phyloP scores from a whole-genome alignment of 2,113 vertebrate genomes.

The Elephantulus edwardii region DNA sequence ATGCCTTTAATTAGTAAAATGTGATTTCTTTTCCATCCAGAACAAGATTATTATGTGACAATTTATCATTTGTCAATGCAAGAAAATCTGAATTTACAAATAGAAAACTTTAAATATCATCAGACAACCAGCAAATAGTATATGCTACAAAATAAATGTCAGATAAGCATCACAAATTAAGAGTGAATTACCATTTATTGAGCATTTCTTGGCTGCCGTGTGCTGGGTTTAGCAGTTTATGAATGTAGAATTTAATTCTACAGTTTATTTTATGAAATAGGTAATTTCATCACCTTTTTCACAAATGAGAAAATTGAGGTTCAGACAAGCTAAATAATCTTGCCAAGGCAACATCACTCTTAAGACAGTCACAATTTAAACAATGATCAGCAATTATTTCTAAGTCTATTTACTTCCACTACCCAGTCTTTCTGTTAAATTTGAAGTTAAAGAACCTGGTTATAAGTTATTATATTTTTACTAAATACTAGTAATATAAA shows the following conservation, averaged over 20 bases:
- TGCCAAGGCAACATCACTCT: neutral
- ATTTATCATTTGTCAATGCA: conserved; percentile 59
- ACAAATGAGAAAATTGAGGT: conserved; percentile 30
- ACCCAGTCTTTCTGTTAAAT: neutral
- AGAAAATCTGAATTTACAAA: conserved; percentile 54
- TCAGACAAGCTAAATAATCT: neutral
- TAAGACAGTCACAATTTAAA: conserved; percentile 21
- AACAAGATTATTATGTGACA: conserved; percentile 67
- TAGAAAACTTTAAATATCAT: conserved; percentile 49
- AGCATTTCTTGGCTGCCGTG: neutral
- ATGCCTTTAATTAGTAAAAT: conserved; percentile 70
- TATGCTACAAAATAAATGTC: conserved; percentile 38
- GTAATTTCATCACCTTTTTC: conserved; percentile 31
- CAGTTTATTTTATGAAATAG: neutral
- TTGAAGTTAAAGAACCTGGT: conserved; percentile 27
- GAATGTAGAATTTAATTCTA: conserved; percentile 12
- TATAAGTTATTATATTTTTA: conserved; percentile 21
- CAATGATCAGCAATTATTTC: neutral
- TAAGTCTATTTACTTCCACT: conserved; percentile 9
- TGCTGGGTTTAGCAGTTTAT: neutral
- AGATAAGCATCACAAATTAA: conserved; percentile 40
- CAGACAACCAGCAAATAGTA: conserved; percentile 34
- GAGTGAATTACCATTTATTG: conserved; percentile 16
- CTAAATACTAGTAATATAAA: neutral
- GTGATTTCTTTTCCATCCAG: conserved; percentile 58